These are phyloP conservation scores for Rhinoraja longicauda DNA, from an alignment of 2,797 vertebrate species.

Conservation along the genomic window DNA sequence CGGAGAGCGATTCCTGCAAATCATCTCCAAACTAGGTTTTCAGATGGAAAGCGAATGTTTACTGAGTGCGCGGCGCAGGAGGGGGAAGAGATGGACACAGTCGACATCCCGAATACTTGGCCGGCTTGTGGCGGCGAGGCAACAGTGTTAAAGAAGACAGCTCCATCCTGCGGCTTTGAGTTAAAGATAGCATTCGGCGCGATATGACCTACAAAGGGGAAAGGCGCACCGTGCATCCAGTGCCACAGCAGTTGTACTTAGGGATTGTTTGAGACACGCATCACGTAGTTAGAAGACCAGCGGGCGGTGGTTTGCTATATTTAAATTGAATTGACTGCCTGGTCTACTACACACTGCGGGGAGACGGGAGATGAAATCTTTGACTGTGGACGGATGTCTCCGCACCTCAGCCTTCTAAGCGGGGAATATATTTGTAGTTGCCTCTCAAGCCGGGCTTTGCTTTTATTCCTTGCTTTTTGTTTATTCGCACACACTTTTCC, in stretches of 20 bases:
- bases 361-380: not conserved
- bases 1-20: slow-evolving; percentile 51
- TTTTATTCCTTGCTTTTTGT: not conserved
- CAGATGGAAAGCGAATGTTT: not conserved
- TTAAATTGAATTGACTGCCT: not conserved
- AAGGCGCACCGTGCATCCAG: too few species aligned
- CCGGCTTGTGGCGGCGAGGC: slow-evolving; percentile 10
- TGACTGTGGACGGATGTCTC: not conserved
- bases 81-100: not conserved
- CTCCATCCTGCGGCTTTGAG: slow-evolving; percentile 51
- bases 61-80: too few species aligned
- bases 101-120: not conserved
- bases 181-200: slow-evolving; percentile 52
- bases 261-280: not conserved
- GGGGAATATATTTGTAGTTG: not conserved
- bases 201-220: not conserved
- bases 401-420: not conserved
- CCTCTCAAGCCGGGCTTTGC: not conserved
- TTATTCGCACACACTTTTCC: not conserved
- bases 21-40: slow-evolving; percentile 35
- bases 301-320: not conserved
- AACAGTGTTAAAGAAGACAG: slow-evolving; percentile 44
- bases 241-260: not conserved
- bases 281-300: not conserved
- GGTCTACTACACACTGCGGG: not conserved